Evolutionary conservation across 2,797 vertebrate genomes (phyloP), one percentile per base, ranked within the genome.

Genomic region (Sylvilagus floridanus): DNA sequence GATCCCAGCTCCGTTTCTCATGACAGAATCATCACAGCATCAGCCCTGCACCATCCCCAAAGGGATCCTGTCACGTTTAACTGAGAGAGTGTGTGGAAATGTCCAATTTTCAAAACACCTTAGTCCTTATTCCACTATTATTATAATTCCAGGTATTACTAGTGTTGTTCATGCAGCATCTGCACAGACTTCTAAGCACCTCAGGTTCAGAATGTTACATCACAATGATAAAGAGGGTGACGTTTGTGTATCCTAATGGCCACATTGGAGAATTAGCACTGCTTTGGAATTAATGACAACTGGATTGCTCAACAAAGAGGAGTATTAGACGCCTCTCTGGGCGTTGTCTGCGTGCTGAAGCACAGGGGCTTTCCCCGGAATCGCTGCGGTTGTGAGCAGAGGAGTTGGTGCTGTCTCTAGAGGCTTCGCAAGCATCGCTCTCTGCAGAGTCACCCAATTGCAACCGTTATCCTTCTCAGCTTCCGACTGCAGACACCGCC

Each of bases 241-340:
- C 82, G 75, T 94, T 82, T 82, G 63, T 82, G n/a, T 42, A 42
- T 82, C 32, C 12, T 92, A 71, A 93, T 85, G 91, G 8, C 42
- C 22, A n/a, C 37, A 28, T 50, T 88, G 82, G 65, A 78, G 93
- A 92, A 73, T 82, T 68, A 90, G 73, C 63, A 60, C 57, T 66
- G 22, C 82, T 94, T 90, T 92, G 77, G 77, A 96, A 93, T 78
- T 92, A 95, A 90, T 94, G 88, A 73, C 93, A 90, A 30, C n/a
- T 32, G 4, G 26, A 82, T 87, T 82, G 16, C 22, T 52, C 69
- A 88, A 72, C 94, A 91, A 96, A 94, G n/a, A 71, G 37, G 75
- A 93, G 28, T 37, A 22, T 52, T 90, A 88, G 93, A 76, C 87
- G 84, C 72, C 47, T 50, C 57, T 90, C 93, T 0, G 4, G 93